These are phyloP conservation scores for Probaryconus sp. DNA, from an alignment of 1,140 invertebrate genomes.

Conservation along the genomic window DNA sequence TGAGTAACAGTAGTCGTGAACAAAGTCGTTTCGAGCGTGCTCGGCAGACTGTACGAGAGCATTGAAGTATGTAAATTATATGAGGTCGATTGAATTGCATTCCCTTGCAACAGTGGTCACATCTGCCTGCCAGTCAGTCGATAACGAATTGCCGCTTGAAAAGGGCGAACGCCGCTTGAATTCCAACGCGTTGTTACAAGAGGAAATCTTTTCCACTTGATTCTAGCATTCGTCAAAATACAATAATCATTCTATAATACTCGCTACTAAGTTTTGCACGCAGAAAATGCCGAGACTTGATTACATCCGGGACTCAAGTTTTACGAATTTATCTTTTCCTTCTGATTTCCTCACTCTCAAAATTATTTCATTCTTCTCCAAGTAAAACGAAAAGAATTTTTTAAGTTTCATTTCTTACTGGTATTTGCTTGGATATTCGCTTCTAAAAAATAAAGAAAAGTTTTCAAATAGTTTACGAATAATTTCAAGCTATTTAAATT, in stretches of 20 bases:
- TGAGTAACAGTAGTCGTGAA: slow-evolving; percentile 4
- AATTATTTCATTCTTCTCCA: no score
- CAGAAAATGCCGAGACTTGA: no score
- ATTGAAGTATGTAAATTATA: slow-evolving; percentile 36
- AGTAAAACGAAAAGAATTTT: no score
- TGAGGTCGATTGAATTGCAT: slow-evolving; percentile 39
- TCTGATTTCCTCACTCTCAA: no score
- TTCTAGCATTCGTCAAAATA: slow-evolving; percentile 25
- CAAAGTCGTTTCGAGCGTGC: slow-evolving; percentile 15
- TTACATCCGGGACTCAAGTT: no score
- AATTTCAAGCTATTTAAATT: no score
- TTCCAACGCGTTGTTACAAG: slow-evolving; percentile 11
- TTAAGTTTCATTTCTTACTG: no score
- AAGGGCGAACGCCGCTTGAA: slow-evolving; percentile 23
- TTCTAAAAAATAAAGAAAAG: no score
- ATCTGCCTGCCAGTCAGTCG: slow-evolving; percentile 37
- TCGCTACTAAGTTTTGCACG: no score
- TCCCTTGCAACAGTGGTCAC: slow-evolving; percentile 25
- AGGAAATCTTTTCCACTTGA: slow-evolving; percentile 19
- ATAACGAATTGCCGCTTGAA: slow-evolving; percentile 44
- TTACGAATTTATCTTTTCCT: no score
- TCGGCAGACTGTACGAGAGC: slow-evolving; percentile 7
- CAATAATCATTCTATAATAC: slow-evolving; percentile 7
- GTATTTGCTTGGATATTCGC: no score
- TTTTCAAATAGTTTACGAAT: no score